These are phyloP conservation scores for Aricia artaxerxes DNA, from an alignment of 2,888 invertebrate genomes.

Conservation along the genomic window DNA sequence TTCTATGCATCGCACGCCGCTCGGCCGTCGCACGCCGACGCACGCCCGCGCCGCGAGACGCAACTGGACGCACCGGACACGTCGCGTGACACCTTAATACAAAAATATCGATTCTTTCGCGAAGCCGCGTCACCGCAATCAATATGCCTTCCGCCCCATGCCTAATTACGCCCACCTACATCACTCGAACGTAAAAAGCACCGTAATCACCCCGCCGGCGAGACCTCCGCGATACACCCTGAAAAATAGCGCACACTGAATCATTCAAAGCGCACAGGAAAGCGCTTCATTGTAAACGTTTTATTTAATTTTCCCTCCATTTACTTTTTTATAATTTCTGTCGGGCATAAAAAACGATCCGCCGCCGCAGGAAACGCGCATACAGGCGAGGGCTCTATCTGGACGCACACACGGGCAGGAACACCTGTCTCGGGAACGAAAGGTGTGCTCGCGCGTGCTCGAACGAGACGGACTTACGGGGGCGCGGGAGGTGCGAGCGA, in stretches of 20 bases:
- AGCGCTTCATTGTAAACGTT: constrained; percentile 80
- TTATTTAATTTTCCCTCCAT: constrained; percentile 81
- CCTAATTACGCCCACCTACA: constrained; percentile 78
- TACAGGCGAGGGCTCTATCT: constrained; percentile 59
- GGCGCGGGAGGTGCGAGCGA: constrained; percentile 55
- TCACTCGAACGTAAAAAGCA: constrained; percentile 75
- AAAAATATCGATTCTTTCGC: constrained; percentile 79
- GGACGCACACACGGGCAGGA: constrained; percentile 73
- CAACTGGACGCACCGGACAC: constrained; percentile 71
- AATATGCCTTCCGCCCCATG: constrained; percentile 78
- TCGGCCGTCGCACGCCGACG: constrained; percentile 72
- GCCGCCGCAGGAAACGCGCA: constrained; percentile 77
- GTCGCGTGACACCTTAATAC: constrained; percentile 78
- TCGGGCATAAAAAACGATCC: constrained; percentile 79
- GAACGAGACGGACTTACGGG: constrained; percentile 58
- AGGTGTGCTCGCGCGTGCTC: constrained; percentile 74
- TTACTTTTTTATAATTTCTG: constrained; percentile 80
- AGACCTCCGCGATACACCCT: constrained; percentile 59
- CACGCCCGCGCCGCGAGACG: constrained; percentile 60
- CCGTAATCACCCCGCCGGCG: constrained; percentile 59
- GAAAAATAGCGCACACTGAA: constrained; percentile 76
- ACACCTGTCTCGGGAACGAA: constrained; percentile 80
- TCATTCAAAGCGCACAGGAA: constrained; percentile 79
- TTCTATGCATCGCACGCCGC: not conserved
- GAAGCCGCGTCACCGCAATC: constrained; percentile 79